Conservation (phyloP, 2,888 invertebrate genomes). For the Gymnoscelis rufifasciata region DNA sequence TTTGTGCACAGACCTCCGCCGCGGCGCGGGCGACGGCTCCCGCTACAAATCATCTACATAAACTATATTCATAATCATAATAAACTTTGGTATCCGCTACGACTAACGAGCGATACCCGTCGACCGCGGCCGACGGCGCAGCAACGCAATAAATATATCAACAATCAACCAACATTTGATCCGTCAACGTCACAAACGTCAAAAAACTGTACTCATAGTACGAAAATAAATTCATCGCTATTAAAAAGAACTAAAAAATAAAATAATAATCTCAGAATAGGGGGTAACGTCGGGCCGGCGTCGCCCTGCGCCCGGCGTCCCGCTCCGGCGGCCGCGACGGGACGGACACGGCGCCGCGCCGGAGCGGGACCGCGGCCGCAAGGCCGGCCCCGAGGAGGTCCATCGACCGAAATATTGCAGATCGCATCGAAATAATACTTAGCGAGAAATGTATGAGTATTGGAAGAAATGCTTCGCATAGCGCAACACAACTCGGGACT, state of each 20-base stretch:
- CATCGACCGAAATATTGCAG: conserved; percentile 7
- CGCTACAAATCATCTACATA: conserved; percentile 18
- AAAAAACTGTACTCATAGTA: conserved; percentile 30
- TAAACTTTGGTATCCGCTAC: conserved; percentile 52
- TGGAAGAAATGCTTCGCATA: conserved; percentile 38
- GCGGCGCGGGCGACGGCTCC: conserved; percentile 12
- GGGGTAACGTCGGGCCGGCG: conserved; percentile 11
- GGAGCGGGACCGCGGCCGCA: not conserved
- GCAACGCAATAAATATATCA: conserved; percentile 3
- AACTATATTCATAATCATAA: conserved; percentile 32
- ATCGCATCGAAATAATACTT: conserved; percentile 31
- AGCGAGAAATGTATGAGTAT: conserved; percentile 46
- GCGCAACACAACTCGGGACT: conserved; percentile 53
- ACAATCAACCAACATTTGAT: conserved; percentile 12
- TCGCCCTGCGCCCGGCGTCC: too few species aligned
- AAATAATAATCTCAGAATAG: conserved; percentile 29
- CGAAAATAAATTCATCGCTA: conserved; percentile 21
- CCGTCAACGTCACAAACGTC: conserved; percentile 12
- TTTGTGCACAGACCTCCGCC: conserved; percentile 53
- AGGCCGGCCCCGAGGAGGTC: conserved; percentile 5
- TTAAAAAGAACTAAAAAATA: conserved; percentile 20
- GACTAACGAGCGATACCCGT: conserved; percentile 46
- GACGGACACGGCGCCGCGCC: not conserved
- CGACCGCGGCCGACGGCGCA: conserved; percentile 28
- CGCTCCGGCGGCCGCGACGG: too few species aligned